Evolutionary conservation across 2,113 vertebrate genomes (phyloP), one percentile per base, ranked within the genome.

Genomic region (Rana temporaria): DNA sequence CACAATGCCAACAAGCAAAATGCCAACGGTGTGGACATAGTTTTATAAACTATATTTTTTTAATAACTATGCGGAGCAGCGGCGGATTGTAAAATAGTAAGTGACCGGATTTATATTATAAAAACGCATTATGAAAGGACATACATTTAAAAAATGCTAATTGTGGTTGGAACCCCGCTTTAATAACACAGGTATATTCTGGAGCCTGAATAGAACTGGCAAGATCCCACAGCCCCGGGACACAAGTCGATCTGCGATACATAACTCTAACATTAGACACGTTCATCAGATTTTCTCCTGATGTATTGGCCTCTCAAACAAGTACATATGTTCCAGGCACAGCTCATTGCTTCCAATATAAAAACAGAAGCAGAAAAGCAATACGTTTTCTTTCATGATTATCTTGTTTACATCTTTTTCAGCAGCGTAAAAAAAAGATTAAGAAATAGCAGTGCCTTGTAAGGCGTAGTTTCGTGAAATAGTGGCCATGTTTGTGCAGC

Each of bases 251-350:
- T 63, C 56, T 17, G 24, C 73, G 4, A 81, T 64, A 65, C 69
- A 73, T 55, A 72, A 22, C 60, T 73, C 69, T 57, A 24, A 73
- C 55, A 73, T 64, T 34, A 73, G 67, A 81, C 22, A 8, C 19
- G 6, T 70, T 72, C 38, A 81, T 73, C 66, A 38, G 14, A 38
- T 34, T 81, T 81, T 3, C 26, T 55, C 42, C 38, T 73, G 69
- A 73, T 65, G 56, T 38, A 81, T 64, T 34, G 48, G 18, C 48
- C 19, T 73, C 60, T 56, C 42, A 19, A 57, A 71, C 69, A 20
- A 72, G 69, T 73, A 56, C 69, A 65, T 81, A 81, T 65, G 79
- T 73, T 65, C 48, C 48, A 65, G 79, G 34, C 69, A 73, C 22
- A 72, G 68, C 57, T 72, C 68, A 71, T 72, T 81, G 69, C 59